Percentiles rank a stretch among this genome's conserved stretches.
Evolutionary conservation across 2,797 vertebrate genomes (phyloP).

Genomic region (Macroramphosus scolopax): DNA sequence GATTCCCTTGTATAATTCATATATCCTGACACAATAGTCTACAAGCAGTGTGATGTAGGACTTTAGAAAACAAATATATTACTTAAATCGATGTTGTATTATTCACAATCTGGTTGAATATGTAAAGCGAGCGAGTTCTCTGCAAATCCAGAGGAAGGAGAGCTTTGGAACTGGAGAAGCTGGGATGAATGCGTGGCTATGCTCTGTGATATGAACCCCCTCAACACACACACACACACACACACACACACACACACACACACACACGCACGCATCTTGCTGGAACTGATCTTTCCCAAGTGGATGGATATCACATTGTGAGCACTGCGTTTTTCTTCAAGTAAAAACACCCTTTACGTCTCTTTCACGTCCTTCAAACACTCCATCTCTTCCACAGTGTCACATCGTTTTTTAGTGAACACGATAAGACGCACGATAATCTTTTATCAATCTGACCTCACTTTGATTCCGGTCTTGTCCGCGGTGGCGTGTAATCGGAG

Average conservation of each 20-base stretch:
- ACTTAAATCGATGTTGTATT: constrained; percentile 35
- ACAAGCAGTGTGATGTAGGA: constrained; percentile 22
- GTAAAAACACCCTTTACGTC: constrained; percentile 46
- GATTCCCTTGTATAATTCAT: constrained; percentile 45
- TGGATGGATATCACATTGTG: constrained; percentile 33
- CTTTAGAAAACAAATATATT: constrained; percentile 23
- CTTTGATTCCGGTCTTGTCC: constrained; percentile 61
- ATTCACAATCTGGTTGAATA: constrained; percentile 27
- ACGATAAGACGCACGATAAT: constrained; percentile 58
- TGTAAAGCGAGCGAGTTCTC: constrained; percentile 30
- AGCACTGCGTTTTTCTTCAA: constrained; percentile 25
- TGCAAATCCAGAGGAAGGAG: constrained; percentile 13
- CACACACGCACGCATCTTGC: too few relatives aligned
- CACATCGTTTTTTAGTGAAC: constrained; percentile 61
- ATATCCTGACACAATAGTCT: constrained; percentile 34
- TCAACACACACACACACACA: not conserved
- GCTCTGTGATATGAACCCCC: constrained; percentile 9
- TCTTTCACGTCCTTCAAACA: constrained; percentile 5
- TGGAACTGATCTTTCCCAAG: too few relatives aligned
- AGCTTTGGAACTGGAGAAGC: constrained; percentile 29
- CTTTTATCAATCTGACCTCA: constrained; percentile 55
- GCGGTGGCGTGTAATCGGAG: constrained; percentile 22
- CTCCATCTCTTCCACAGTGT: constrained; percentile 28
- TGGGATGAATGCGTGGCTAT: not conserved
- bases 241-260: too few relatives aligned